Conservation (phyloP, 2,797 vertebrate genomes). For the Chelon auratus region DNA sequence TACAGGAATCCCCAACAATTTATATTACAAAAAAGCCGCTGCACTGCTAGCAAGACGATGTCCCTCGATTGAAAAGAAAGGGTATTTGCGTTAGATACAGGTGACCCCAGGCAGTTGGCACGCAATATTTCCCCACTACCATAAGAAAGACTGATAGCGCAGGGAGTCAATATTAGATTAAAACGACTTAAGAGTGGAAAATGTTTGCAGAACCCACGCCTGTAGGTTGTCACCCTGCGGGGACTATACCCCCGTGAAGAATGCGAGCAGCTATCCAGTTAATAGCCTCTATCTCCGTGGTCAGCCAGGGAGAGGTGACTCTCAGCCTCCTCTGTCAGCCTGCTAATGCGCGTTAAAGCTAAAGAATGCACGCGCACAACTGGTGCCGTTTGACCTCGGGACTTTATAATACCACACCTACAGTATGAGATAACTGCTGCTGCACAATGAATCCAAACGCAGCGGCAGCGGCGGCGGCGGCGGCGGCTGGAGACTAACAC, state of each 20-base stretch:
- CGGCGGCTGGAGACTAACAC: slow-evolving; percentile 22
- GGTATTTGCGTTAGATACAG: slow-evolving; percentile 24
- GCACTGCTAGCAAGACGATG: neutral
- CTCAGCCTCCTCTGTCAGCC: slow-evolving; percentile 1
- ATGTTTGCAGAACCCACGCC: slow-evolving; percentile 38
- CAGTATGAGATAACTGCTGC: slow-evolving; percentile 13
- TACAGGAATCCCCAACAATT: slow-evolving; percentile 4
- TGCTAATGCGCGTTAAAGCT: slow-evolving; percentile 20
- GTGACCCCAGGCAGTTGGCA: slow-evolving; percentile 8
- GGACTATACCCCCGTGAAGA: slow-evolving; percentile 11
- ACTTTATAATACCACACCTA: slow-evolving; percentile 42
- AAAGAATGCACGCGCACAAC: slow-evolving; percentile 7
- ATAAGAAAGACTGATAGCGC: slow-evolving; percentile 35
- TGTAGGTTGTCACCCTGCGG: slow-evolving; percentile 26
- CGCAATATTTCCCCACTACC: slow-evolving; percentile 25
- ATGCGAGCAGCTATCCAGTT: slow-evolving; percentile 5
- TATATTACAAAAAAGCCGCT: slow-evolving; percentile 1
- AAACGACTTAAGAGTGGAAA: slow-evolving; percentile 43
- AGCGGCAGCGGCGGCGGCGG: neutral
- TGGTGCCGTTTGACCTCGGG: slow-evolving; percentile 34
- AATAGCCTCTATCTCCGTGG: slow-evolving; percentile 11
- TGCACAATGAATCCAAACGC: slow-evolving; percentile 17
- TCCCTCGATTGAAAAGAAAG: slow-evolving; percentile 14
- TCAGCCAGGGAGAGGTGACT: neutral
- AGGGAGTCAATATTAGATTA: slow-evolving; percentile 46